A percentile compares a stretch with the other conserved stretches of the same genome.
Evolutionary conservation across 92 coral and sea anemone genomes (phyloP).

Genomic region (Nematostella vectensis): DNA sequence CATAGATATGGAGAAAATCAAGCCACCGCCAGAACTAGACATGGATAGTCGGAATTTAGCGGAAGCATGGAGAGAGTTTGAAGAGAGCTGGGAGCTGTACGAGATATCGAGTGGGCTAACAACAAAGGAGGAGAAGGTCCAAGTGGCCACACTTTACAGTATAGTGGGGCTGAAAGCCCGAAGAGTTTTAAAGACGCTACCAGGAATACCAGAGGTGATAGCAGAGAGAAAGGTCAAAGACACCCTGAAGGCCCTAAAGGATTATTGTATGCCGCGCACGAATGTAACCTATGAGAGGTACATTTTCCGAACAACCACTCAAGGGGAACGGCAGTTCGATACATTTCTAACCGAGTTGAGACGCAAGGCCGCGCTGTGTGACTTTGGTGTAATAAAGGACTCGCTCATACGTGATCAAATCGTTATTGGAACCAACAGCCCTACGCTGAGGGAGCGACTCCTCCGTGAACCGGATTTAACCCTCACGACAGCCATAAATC

Average conservation of each 20-base stretch:
- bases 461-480: slow-evolving; percentile 28
- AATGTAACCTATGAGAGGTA: slow-evolving; percentile 30
- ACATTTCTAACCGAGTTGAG: slow-evolving; percentile 27
- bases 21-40: slow-evolving; percentile 25
- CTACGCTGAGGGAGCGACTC: slow-evolving; percentile 34
- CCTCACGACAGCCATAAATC: slow-evolving; percentile 22
- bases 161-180: slow-evolving; percentile 1
- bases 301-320: slow-evolving; percentile 23
- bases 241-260: slow-evolving; percentile 9
- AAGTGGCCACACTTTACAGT: background rate
- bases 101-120: slow-evolving; percentile 4
- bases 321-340: slow-evolving; percentile 19
- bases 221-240: background rate
- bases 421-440: slow-evolving; percentile 24
- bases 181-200: slow-evolving; percentile 13
- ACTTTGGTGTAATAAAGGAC: slow-evolving; percentile 26
- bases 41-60: slow-evolving; percentile 6
- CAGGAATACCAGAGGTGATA: background rate
- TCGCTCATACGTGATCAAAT: slow-evolving; percentile 36
- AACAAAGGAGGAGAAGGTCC: background rate
- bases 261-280: slow-evolving; percentile 19
- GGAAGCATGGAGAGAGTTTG: slow-evolving; percentile 17
- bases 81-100: slow-evolving; percentile 5
- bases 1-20: no score
- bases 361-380: slow-evolving; percentile 22